Percentiles rank a stretch among this genome's conserved stretches.
Evolutionary conservation across 2,888 invertebrate genomes (phyloP).

Genomic region (Drosophila antonietae): DNA sequence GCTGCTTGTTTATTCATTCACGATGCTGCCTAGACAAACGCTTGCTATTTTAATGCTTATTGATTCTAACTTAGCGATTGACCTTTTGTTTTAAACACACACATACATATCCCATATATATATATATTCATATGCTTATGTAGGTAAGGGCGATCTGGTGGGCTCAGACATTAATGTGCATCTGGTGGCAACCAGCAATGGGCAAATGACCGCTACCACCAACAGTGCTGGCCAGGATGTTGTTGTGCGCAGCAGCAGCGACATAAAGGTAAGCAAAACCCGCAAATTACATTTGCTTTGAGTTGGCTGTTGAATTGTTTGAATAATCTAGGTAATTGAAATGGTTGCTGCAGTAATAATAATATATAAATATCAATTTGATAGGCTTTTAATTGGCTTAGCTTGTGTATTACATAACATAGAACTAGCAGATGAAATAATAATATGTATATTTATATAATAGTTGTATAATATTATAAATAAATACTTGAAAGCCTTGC

Average conservation of each 20-base stretch:
- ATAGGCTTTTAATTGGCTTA: not conserved
- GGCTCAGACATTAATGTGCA: slow-evolving; percentile 96
- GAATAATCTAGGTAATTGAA: not conserved
- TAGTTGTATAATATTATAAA: too few species aligned
- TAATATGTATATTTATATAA: too few species aligned
- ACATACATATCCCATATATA: not conserved
- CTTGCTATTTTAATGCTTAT: slow-evolving; percentile 74
- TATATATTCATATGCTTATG: not conserved
- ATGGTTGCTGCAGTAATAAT: not conserved
- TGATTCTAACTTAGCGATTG: slow-evolving; percentile 63
- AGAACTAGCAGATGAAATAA: too few species aligned
- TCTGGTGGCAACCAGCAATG: slow-evolving; percentile 89
- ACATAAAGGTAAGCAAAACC: slow-evolving; percentile 89
- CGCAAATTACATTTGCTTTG: slow-evolving; percentile 28
- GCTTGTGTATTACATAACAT: too few species aligned
- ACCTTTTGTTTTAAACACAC: slow-evolving; percentile 54
- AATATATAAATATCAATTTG: too few species aligned
- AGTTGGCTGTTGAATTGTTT: not conserved
- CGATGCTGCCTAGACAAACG: slow-evolving; percentile 73
- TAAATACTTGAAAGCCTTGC: too few species aligned
- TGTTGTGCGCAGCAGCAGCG: slow-evolving; percentile 96
- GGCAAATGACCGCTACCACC: slow-evolving; percentile 87
- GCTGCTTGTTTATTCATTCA: slow-evolving; percentile 70
- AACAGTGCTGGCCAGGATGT: slow-evolving; percentile 88
- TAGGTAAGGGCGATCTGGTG: slow-evolving; percentile 98